phyloP scores from a whole-genome alignment of 2,888 invertebrate genomes.

The Deilephila porcellus region DNA sequence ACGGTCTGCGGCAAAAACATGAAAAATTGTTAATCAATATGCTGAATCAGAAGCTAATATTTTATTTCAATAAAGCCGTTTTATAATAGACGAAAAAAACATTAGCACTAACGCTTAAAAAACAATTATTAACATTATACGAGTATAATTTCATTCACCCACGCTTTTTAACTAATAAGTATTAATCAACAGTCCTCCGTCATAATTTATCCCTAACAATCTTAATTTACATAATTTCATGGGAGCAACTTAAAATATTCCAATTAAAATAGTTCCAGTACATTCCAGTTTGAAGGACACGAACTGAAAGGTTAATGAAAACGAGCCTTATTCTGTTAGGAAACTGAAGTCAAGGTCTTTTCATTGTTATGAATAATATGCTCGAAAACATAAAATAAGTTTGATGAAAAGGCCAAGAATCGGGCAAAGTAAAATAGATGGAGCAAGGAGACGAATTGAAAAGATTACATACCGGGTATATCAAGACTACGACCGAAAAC shows the following conservation, averaged over 20 bases:
- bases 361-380: neutral
- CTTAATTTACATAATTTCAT: slow-evolving; percentile 1
- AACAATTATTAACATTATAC: too few species aligned
- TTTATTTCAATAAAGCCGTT: too few species aligned
- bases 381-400: too few species aligned
- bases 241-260: neutral
- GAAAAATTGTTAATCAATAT: too few species aligned
- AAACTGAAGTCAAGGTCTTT: neutral
- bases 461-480: too few species aligned
- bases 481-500: too few species aligned
- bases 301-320: neutral
- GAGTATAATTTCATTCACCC: neutral
- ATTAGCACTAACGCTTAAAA: neutral
- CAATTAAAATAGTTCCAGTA: slow-evolving; percentile 14
- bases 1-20: too few species aligned
- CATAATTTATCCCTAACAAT: slow-evolving; percentile 8
- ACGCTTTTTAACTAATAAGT: neutral
- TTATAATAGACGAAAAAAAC: too few species aligned
- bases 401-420: too few species aligned
- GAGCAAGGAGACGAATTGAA: neutral
- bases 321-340: slow-evolving; percentile 2
- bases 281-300: slow-evolving; percentile 11
- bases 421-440: too few species aligned
- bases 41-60: too few species aligned
- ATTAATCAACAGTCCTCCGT: neutral